A percentile compares a stretch with the other conserved stretches of the same genome.
Conservation (phyloP, 2,797 vertebrate genomes). For the Cossypha caffra region DNA sequence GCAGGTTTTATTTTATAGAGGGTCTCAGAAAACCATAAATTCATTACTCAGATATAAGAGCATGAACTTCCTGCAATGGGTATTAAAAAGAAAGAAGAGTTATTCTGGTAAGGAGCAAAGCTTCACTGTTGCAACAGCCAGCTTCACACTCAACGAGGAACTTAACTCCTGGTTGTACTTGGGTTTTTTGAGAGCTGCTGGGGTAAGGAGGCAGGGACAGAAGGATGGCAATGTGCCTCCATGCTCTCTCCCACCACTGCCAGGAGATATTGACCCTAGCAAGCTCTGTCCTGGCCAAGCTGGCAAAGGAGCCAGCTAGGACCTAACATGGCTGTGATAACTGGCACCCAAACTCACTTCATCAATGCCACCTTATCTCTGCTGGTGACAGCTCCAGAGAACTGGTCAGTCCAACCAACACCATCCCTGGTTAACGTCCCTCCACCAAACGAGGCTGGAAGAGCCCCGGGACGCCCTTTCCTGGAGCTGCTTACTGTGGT, state of each 20-base stretch:
- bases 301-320: background rate
- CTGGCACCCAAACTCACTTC: background rate
- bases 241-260: background rate
- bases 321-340: background rate
- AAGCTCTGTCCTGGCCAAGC: background rate
- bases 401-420: background rate
- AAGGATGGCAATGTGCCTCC: accelerated
- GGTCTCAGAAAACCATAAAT: slow-evolving; percentile 14
- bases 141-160: background rate
- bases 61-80: background rate
- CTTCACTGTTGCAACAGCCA: background rate
- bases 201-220: background rate
- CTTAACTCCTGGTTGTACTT: background rate
- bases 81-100: slow-evolving; percentile 3
- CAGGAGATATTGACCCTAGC: background rate
- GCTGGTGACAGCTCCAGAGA: background rate
- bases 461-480: background rate
- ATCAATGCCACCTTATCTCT: background rate
- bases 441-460: background rate
- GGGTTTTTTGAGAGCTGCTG: background rate
- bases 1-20: slow-evolving; percentile 21
- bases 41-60: background rate
- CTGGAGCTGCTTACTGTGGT: background rate
- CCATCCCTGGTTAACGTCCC: accelerated
- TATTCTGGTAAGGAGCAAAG: background rate